Evolutionary conservation across 1,140 invertebrate species (phyloP).

Genomic region (Oryctes rhinoceros): DNA sequence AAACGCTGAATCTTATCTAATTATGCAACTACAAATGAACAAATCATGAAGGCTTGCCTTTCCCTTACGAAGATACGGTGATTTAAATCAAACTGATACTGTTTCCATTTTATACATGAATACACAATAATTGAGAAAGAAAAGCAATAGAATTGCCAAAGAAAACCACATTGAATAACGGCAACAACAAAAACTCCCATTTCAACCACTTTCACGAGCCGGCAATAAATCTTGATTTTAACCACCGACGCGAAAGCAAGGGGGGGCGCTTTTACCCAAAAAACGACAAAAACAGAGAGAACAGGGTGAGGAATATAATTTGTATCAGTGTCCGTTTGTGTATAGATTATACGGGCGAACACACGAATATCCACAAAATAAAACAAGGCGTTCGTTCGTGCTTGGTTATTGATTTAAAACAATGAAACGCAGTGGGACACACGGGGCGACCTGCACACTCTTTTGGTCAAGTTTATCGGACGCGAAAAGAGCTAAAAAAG

Average conservation of each 20-base stretch:
- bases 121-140: background rate
- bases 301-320: background rate
- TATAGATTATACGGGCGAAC: background rate
- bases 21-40: too few relatives aligned
- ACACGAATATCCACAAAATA: slow-evolving; percentile 30
- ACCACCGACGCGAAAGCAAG: background rate
- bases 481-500: slow-evolving; percentile 5
- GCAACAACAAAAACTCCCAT: background rate
- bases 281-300: background rate
- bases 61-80: too few relatives aligned
- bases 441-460: slow-evolving; percentile 42
- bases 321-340: background rate
- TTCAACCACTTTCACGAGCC: background rate
- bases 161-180: too few relatives aligned
- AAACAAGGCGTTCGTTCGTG: slow-evolving; percentile 7
- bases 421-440: slow-evolving; percentile 50
- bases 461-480: slow-evolving; percentile 27
- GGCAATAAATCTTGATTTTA: background rate
- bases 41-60: too few relatives aligned
- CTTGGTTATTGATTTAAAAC: slow-evolving; percentile 55
- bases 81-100: too few relatives aligned
- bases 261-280: background rate
- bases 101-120: background rate
- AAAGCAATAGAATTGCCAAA: background rate
- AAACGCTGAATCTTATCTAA: too few relatives aligned